Base-by-base conservation (phyloP, 2,113 vertebrate genomes). In the Phrynosoma blainvillii region DNA sequence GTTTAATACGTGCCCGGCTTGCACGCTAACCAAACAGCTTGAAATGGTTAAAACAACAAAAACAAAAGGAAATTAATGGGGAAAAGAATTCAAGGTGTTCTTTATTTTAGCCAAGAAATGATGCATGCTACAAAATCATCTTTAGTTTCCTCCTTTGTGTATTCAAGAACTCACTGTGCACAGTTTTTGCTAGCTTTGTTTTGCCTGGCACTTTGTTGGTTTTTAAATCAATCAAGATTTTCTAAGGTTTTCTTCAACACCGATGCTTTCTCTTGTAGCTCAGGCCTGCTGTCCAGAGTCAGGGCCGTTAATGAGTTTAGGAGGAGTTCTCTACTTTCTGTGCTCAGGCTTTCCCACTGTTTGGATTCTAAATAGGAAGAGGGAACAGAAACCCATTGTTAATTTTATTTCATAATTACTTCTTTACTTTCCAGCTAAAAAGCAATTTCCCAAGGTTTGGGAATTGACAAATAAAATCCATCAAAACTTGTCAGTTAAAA, bases 261-360 rank as follows among this genome's bases (percentile, higher is more conserved):
- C 85, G 97, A 97, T 8, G 98, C 98, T 87, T 98, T 99, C 76
- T 99, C 98, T 87, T 96, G 98, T 75, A 99, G 96, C 81, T 99
- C 98, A 0, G 98, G 97, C 89, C 98, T 97, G 96, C 93, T 98
- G 91, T 99, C 99, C 4, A 97, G 95, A 79, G 98, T 98, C 98
- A 99, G 97, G 0, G 97, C 98, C 12, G 98, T 97, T 92, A 99
- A 96, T 0, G 98, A 99, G 71, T 91, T 96, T 91, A 98, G 95
- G 88, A 99, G 97, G 93, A 96, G 96, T 59, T 96, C 96, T 92
- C 98, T 97, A 95, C 98, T 98, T 93, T 98, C 98, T 86, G 93
- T 91, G 1, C 97, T 97, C 96, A 99, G 96, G 92, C 97, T 98
- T 88, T 96, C 97, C 98, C 98, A 99, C 92, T 98, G 98, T 36